These are phyloP conservation scores for Hozukius guyotensis DNA, from an alignment of 2,797 vertebrate species.

Conservation along the genomic window DNA sequence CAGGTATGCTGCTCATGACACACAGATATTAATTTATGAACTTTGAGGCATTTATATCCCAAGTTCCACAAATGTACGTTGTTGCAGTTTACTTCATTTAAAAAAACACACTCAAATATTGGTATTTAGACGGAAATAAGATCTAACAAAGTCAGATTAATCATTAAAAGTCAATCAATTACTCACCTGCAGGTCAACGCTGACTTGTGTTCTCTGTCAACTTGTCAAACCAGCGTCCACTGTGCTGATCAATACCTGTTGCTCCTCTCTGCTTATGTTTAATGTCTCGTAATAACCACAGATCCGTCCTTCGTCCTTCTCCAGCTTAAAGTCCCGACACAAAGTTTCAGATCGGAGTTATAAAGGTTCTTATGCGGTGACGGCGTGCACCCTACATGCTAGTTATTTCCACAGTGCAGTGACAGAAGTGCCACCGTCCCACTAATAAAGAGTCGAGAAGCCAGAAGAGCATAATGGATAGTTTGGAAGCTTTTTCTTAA, in stretches of 20 bases:
- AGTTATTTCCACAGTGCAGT: constrained; percentile 73
- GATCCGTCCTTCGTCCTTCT: neutral
- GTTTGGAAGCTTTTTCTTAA: neutral
- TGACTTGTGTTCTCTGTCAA: neutral
- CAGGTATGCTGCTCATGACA: neutral
- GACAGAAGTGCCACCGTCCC: constrained; percentile 73
- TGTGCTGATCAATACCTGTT: neutral
- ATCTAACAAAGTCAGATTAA: neutral
- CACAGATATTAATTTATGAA: neutral
- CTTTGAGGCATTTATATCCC: neutral
- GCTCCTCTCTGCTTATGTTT: neutral
- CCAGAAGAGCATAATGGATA: constrained; percentile 46
- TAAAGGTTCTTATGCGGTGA: constrained; percentile 41
- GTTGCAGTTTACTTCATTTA: neutral
- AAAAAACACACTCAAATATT: neutral
- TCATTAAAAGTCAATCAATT: neutral
- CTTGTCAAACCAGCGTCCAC: neutral
- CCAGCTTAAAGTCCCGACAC: neutral
- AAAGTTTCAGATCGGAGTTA: constrained; percentile 2
- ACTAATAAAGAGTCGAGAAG: constrained; percentile 76
- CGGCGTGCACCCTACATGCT: constrained; percentile 32
- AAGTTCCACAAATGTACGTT: neutral
- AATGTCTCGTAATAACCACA: neutral
- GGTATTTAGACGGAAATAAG: neutral
- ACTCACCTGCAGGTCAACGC: constrained; percentile 53